phyloP scores from a whole-genome alignment of 2,888 invertebrate genomes.

The Archaeoteleia sp. region DNA sequence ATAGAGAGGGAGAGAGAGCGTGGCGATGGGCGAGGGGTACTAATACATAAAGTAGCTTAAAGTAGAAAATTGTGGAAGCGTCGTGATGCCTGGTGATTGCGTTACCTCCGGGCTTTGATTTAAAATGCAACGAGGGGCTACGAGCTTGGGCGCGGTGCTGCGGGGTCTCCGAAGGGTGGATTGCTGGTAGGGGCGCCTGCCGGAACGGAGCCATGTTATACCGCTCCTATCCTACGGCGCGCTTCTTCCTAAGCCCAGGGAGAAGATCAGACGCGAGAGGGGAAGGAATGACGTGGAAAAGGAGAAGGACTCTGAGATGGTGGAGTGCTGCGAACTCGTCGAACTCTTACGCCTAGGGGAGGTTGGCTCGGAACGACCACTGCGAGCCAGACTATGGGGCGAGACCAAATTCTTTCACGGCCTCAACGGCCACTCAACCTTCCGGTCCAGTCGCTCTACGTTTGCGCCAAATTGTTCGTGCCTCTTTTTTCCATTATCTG shows the following conservation, averaged over 20 bases:
- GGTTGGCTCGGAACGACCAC: conserved; percentile 23
- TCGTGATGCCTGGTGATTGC: conserved; percentile 75
- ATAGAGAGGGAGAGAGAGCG: conserved; percentile 20
- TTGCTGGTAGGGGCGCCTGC: conserved; percentile 46
- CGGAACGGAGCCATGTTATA: conserved; percentile 50
- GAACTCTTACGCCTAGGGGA: conserved; percentile 37
- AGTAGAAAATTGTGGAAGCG: conserved; percentile 76
- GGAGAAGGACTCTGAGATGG: conserved; percentile 20
- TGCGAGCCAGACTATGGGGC: conserved; percentile 33
- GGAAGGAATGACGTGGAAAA: conserved; percentile 18
- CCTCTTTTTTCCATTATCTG: conserved; percentile 26
- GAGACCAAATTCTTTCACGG: conserved; percentile 48
- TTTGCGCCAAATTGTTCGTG: conserved; percentile 32
- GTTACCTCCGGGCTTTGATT: conserved; percentile 75
- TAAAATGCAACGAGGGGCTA: conserved; percentile 74
- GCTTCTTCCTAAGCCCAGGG: conserved; percentile 39
- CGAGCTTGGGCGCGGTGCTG: conserved; percentile 54
- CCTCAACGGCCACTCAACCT: conserved; percentile 35
- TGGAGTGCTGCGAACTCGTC: conserved; percentile 45
- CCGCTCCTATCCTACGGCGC: conserved; percentile 25
- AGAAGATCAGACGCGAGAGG: conserved; percentile 38
- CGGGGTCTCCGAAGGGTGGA: conserved; percentile 45
- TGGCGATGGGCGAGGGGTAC: conserved; percentile 50
- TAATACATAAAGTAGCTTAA: conserved; percentile 76
- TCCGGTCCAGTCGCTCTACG: conserved; percentile 28